Evolutionary conservation across 2,888 invertebrate species (phyloP).

Genomic region (Peribatodes rhomboidaria): DNA sequence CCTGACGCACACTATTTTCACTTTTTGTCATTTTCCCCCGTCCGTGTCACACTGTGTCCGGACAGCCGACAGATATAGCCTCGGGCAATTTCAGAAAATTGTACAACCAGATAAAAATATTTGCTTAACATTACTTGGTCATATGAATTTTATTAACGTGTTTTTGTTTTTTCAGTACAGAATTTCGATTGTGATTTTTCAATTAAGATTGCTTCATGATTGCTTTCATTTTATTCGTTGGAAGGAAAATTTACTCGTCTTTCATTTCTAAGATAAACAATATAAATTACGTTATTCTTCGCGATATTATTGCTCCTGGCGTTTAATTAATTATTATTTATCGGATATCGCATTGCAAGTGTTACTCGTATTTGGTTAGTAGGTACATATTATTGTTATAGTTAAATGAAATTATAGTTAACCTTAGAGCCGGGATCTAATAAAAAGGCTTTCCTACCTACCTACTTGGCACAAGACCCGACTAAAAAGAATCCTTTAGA

Average conservation of each 20-base stretch:
- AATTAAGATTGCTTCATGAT: slow-evolving; percentile 19
- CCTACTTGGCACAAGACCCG: too few species aligned
- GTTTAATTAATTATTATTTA: slow-evolving; percentile 4
- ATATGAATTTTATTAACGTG: not conserved
- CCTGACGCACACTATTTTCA: slow-evolving; percentile 38
- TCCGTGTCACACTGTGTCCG: slow-evolving; percentile 32
- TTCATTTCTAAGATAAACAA: slow-evolving; percentile 9
- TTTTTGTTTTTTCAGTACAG: slow-evolving; percentile 5
- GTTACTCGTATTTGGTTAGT: not conserved
- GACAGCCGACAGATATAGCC: slow-evolving; percentile 31
- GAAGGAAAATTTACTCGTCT: not conserved
- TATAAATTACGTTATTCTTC: slow-evolving; percentile 1
- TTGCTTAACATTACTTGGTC: not conserved
- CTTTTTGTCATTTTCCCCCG: slow-evolving; percentile 39
- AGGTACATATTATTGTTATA: not conserved
- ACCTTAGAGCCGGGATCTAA: too few species aligned
- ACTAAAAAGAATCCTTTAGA: too few species aligned
- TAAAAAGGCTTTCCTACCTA: too few species aligned
- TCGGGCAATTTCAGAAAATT: slow-evolving; percentile 16
- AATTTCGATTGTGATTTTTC: slow-evolving; percentile 12
- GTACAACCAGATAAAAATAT: not conserved
- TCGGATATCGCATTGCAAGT: not conserved
- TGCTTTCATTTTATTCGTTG: slow-evolving; percentile 15
- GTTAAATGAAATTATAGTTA: not conserved
- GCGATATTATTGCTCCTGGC: not conserved